phyloP scores from a whole-genome alignment of 1,140 invertebrate genomes.

The Drosophila eugracilis region DNA sequence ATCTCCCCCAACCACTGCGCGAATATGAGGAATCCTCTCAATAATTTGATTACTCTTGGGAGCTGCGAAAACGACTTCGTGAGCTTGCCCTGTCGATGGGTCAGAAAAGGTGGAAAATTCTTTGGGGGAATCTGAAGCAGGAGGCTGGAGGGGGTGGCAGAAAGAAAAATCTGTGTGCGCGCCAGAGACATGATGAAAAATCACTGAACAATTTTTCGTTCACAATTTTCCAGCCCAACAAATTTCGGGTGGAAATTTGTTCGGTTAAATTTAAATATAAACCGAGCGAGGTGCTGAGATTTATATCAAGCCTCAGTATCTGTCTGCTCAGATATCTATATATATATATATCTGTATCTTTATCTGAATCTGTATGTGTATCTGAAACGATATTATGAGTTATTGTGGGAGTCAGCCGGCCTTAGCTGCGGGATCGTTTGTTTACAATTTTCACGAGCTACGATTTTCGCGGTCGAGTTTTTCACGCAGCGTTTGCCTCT shows the following conservation, averaged over 20 bases:
- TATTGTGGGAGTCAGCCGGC: conserved; percentile 77
- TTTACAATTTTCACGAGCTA: conserved; percentile 80
- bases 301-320: conserved; percentile 41
- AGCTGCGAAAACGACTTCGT: conserved; percentile 38
- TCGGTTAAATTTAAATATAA: conserved; percentile 76
- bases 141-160: conserved; percentile 27
- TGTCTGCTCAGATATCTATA: conserved; percentile 4
- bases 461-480: conserved; percentile 81
- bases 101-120: conserved; percentile 3
- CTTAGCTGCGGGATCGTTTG: conserved; percentile 73
- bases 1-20: conserved; percentile 30
- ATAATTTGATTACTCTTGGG: conserved; percentile 52
- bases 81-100: conserved; percentile 62
- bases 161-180: conserved; percentile 63
- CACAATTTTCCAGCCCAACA: conserved; percentile 63
- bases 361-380: conserved; percentile 35
- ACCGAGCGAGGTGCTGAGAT: conserved; percentile 73
- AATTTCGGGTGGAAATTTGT: conserved; percentile 61
- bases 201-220: conserved; percentile 80
- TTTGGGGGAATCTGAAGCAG: conserved; percentile 1
- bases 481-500: conserved; percentile 69
- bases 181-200: conserved; percentile 78
- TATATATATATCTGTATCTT: conserved; percentile 7
- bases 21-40: conserved; percentile 34
- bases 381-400: conserved; percentile 65